Base-by-base conservation (phyloP, 1,140 invertebrate genomes). In the Drosophila subobscura region DNA sequence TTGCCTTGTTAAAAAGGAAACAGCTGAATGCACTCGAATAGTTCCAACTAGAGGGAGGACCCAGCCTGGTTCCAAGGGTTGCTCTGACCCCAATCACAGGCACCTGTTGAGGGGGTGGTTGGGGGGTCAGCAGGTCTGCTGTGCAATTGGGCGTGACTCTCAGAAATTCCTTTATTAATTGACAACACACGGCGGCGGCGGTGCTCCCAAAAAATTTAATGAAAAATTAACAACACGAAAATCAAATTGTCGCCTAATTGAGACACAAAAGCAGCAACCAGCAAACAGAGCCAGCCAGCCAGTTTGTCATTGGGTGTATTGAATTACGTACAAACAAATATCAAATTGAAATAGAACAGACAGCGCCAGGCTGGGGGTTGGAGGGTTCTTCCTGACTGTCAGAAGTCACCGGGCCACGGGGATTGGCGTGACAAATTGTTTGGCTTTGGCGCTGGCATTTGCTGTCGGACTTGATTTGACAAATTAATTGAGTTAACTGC, bases 201-300 rank as follows among this genome's bases (percentile, higher is more conserved):
- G 25, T 8, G 8, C 3, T 37, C 40, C 75, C 64, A 61, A 88
- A 88, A 79, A 79, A 45, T 83, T 63, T 86, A 86, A 88, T 86
- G 83, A 86, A 86, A 86, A 86, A 86, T 86, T 86, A 86, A 86
- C 83, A 83, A 46, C 71, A 88, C 79, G 72, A 84, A 72, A 88
- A 88, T 89, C 72, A 88, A 88, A 88, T 89, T 88, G 75, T 65
- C 76, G 65, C 58, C 79, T 88, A 88, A 88, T 88, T 88, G 84
- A 86, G 83, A 88, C 78, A 86, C 83, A 88, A 81, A 81, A 61
- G 49, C 52, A 41, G 23, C n/a, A 37, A 4, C 27, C 23, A 20
- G 16, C 16, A 20, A 20, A 20, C 16, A 20, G 16, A 20, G 42
- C 64, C 42, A 40, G 59, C 45, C 55, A 44, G 58, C 45, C 53